phyloP scores from a whole-genome alignment of 2,113 vertebrate species.

The Leucopsar rothschildi region DNA sequence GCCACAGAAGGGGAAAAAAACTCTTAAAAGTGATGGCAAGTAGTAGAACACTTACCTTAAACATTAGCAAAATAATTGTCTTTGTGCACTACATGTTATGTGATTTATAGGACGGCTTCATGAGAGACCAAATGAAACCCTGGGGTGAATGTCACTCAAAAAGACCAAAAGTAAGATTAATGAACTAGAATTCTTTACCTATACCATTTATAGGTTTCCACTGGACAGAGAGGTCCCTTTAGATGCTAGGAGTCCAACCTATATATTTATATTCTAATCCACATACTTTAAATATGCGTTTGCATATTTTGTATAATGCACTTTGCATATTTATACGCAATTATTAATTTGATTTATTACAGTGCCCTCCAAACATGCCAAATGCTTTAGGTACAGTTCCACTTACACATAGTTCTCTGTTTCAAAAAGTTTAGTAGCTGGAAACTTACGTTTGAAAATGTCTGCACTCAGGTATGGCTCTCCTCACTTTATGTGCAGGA shows the following conservation, averaged over 20 bases:
- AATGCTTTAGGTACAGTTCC: background rate
- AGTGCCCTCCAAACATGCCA: background rate
- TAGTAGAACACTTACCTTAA: background rate
- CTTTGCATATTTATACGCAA: background rate
- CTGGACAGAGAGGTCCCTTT: background rate
- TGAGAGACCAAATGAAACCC: background rate
- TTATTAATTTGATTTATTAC: background rate
- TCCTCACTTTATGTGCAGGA: background rate
- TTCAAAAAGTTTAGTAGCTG: background rate
- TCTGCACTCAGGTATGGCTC: background rate
- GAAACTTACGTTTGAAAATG: background rate
- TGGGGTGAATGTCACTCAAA: background rate
- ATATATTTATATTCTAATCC: background rate
- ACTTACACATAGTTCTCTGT: background rate
- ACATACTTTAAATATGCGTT: background rate
- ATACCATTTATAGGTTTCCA: background rate
- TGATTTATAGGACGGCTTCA: constrained; percentile 10
- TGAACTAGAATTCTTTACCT: background rate
- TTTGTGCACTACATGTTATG: background rate
- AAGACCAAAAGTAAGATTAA: constrained; percentile 22
- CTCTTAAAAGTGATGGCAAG: background rate
- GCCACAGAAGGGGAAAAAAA: background rate
- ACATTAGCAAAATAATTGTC: background rate
- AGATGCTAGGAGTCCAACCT: background rate
- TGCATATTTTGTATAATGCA: background rate